Evolutionary conservation across 23 tunicate species (phyloP).

Genomic region (Phallusia fumigata): DNA sequence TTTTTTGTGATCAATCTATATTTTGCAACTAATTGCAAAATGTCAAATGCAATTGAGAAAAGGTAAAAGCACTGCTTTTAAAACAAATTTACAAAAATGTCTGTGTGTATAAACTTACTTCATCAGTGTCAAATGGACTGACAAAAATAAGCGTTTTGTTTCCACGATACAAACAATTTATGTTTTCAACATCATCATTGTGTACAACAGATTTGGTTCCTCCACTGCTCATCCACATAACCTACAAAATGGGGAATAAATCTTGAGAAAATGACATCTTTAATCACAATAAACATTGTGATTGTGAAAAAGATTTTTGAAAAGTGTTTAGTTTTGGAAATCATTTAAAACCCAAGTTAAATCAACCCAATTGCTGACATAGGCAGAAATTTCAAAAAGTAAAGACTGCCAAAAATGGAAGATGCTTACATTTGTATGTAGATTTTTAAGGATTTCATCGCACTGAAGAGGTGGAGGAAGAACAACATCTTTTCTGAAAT

Average conservation of each 20-base stretch:
- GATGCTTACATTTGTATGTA: background rate
- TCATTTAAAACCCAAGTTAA: too few species aligned
- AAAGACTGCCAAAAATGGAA: too few species aligned
- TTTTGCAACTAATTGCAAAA: background rate
- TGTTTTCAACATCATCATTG: conserved; percentile 46
- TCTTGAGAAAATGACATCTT: too few species aligned
- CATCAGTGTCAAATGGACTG: conserved; percentile 38
- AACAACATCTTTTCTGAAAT: conserved; percentile 29
- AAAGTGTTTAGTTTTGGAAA: too few species aligned
- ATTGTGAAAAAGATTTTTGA: too few species aligned
- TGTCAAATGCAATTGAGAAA: conserved; percentile 6
- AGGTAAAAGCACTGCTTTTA: too few species aligned
- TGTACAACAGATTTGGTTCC: conserved; percentile 59
- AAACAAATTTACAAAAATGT: too few species aligned
- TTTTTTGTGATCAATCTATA: too few species aligned
- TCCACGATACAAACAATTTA: conserved; percentile 53
- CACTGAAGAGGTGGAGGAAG: conserved; percentile 43
- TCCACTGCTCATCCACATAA: conserved; percentile 59
- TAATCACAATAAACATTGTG: too few species aligned
- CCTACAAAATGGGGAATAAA: too few species aligned
- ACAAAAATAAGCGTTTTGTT: conserved; percentile 36
- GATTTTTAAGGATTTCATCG: conserved; percentile 3
- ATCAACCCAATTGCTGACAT: conserved; percentile 7
- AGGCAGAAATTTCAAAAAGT: too few species aligned
- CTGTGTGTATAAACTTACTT: too few species aligned